Base-by-base conservation (phyloP, 2,888 invertebrate genomes). In the Plebejus argus region DNA sequence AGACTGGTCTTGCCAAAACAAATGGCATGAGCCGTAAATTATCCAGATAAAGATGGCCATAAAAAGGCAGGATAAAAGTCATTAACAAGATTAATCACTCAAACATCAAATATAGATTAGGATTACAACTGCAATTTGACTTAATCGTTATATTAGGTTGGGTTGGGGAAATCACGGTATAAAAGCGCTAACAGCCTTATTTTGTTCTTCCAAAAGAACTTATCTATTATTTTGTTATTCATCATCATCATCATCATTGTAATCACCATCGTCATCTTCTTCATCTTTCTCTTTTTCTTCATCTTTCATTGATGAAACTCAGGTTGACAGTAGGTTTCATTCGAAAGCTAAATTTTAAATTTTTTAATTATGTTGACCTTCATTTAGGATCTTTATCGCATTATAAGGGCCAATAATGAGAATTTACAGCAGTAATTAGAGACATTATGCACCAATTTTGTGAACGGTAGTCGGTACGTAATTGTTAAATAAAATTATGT, bases 401-500 rank as follows among this genome's bases (percentile, higher is more conserved):
- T 6, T 66, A 18, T 15, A 15, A 8, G 20, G 3, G 3, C 20
- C 2, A 45, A 23, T 71, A 71, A 71, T 71, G 71, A 71, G 71
- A n/a, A 71, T 71, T 71, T 71, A n/a, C 39, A 10, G 3, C 33
- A 8, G 35, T 71, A 71, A 71, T 71, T 71, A 70, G 33, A 35
- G 70, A 39, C n/a, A 71, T 71, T 71, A 39, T 39, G 39, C 10
- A 20, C 39, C 71, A 20, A 39, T 35, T 71, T 71, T 39, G 35
- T 71, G 20, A 71, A 71, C 71, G 71, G 71, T 71, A 71, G 39
- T 39, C 71, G 71, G 71, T 71, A 71, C 10, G 15, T 71, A 71
- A 71, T 39, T 35, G 39, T 71, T 39, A 20, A 20, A 3, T 1
- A n/a, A 20, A 71, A 39, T 39, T 35, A 71, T 71, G n/a, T 71